phyloP scores from a whole-genome alignment of 2,797 vertebrate species.

The Lepidocolaptes lacrymiger region DNA sequence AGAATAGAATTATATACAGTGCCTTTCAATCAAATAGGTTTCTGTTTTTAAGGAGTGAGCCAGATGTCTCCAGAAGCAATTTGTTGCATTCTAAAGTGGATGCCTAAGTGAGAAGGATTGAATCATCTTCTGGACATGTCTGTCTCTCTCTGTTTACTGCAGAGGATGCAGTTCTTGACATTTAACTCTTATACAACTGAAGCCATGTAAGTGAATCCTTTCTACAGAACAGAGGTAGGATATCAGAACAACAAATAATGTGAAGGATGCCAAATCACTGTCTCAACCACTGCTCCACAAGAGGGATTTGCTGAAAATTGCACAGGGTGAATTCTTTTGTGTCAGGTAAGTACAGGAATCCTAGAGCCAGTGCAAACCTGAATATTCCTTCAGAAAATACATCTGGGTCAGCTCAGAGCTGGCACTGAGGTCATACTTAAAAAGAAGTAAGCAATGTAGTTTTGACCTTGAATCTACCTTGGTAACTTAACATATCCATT shows the following conservation, averaged over 20 bases:
- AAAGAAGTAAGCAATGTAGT: background rate
- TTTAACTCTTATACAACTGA: background rate
- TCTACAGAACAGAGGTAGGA: background rate
- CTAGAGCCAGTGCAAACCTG: background rate
- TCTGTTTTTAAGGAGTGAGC: background rate
- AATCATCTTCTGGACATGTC: background rate
- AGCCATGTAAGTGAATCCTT: background rate
- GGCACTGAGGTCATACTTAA: background rate
- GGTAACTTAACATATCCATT: background rate
- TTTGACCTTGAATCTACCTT: background rate
- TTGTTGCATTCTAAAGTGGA: background rate
- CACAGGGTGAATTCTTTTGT: background rate
- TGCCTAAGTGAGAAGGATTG: background rate
- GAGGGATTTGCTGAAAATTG: background rate
- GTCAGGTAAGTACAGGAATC: background rate
- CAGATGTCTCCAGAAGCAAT: background rate
- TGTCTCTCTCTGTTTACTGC: background rate
- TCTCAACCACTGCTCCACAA: background rate
- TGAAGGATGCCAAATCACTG: background rate
- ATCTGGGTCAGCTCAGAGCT: background rate
- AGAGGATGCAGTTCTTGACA: background rate
- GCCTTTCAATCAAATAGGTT: background rate
- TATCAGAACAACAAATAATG: background rate
- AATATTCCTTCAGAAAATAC: background rate
- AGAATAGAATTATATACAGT: background rate